Percentiles rank a stretch among this genome's conserved stretches.
Evolutionary conservation across 2,888 invertebrate species (phyloP).

Genomic region (Gerosis bhagava): DNA sequence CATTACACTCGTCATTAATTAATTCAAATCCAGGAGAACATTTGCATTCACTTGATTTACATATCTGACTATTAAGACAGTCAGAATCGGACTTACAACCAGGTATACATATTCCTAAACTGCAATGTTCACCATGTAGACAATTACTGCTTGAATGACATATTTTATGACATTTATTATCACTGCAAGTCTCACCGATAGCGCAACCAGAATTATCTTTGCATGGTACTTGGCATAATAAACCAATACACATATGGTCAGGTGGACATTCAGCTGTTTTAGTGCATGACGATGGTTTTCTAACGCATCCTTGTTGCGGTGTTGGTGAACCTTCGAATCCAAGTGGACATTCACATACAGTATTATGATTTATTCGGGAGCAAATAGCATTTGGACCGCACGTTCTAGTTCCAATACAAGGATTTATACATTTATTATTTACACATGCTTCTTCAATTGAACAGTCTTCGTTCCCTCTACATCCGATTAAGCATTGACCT

Average conservation of each 20-base stretch:
- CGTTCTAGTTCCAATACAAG: constrained; percentile 88
- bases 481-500: constrained; percentile 92
- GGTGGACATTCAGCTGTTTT: constrained; percentile 88
- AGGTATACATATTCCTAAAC: constrained; percentile 89
- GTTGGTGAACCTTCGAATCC: constrained; percentile 94
- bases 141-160: constrained; percentile 96
- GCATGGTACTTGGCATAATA: constrained; percentile 91
- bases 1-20: constrained; percentile 88
- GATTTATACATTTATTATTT: constrained; percentile 92
- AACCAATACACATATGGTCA: constrained; percentile 89
- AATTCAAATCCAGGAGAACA: constrained; percentile 90
- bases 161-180: constrained; percentile 91
- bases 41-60: constrained; percentile 88
- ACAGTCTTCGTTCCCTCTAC: constrained; percentile 92
- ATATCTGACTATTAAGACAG: constrained; percentile 90
- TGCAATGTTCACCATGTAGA: constrained; percentile 93
- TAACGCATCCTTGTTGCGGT: constrained; percentile 94
- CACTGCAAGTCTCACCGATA: constrained; percentile 91
- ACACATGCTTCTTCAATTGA: constrained; percentile 89
- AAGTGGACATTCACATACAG: constrained; percentile 90
- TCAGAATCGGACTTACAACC: constrained; percentile 93
- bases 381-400: constrained; percentile 94
- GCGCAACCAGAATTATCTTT: constrained; percentile 88
- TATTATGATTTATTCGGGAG: constrained; percentile 87
- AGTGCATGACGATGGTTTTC: constrained; percentile 88